phyloP scores from a whole-genome alignment of 1,140 invertebrate species.

The Nilaparvata lugens region DNA sequence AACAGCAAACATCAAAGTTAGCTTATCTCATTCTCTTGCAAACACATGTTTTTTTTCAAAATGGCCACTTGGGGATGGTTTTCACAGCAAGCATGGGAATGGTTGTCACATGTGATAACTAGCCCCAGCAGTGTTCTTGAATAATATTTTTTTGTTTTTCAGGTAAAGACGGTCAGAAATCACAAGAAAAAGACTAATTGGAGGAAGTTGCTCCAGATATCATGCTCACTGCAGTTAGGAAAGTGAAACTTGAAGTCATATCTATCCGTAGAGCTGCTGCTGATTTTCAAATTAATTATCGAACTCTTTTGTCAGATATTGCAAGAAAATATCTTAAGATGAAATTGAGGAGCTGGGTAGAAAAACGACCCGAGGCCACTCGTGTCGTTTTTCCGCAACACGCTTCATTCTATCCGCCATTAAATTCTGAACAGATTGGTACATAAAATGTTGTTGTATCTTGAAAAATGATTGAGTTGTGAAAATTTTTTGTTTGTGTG shows the following conservation, averaged over 20 bases:
- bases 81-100: background rate
- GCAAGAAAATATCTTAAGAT: background rate
- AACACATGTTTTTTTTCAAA: background rate
- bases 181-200: background rate
- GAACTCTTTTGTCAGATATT: background rate
- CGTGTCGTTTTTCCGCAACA: too few species aligned
- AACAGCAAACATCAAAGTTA: background rate
- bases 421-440: too few species aligned
- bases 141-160: background rate
- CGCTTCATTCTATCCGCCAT: too few species aligned
- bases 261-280: background rate
- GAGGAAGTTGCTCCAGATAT: background rate
- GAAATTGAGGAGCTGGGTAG: too few species aligned
- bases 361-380: too few species aligned
- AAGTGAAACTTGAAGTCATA: background rate
- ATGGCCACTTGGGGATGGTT: background rate
- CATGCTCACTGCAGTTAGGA: background rate
- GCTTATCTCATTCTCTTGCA: background rate
- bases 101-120: background rate
- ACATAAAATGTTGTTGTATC: too few species aligned
- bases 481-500: too few species aligned
- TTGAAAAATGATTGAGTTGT: too few species aligned
- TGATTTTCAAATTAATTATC: background rate
- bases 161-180: conserved; percentile 1
- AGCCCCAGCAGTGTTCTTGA: background rate